Evolutionary conservation across 1,140 invertebrate species (phyloP).

Genomic region (Cydia fagiglandana): DNA sequence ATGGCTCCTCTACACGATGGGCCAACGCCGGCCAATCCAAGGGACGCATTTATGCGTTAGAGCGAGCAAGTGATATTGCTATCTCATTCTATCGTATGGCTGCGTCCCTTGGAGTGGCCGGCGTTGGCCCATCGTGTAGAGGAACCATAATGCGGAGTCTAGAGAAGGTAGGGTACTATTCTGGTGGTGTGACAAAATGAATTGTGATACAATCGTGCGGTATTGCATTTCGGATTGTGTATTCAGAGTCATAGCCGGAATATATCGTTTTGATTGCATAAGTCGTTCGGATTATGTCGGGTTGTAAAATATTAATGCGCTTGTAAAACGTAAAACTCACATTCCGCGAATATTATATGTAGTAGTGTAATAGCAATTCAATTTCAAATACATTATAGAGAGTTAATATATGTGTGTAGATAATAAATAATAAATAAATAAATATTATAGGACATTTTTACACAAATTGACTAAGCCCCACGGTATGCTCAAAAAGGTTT

Average conservation of each 20-base stretch:
- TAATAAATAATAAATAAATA: no score
- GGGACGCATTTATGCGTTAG: no score
- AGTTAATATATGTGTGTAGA: no score
- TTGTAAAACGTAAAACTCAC: background rate
- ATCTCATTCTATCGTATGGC: no score
- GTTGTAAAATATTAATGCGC: background rate
- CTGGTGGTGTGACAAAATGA: slow-evolving; percentile 23
- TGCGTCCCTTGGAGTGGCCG: no score
- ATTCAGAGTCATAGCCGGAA: background rate
- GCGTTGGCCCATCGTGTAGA: no score
- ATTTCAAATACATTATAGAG: background rate
- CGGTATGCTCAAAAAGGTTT: no score
- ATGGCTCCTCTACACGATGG: no score
- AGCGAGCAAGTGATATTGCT: no score
- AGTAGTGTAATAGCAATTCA: background rate
- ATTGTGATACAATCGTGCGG: slow-evolving; percentile 17
- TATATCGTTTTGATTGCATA: background rate
- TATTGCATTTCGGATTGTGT: slow-evolving; percentile 27
- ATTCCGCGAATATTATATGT: background rate
- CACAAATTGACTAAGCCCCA: no score
- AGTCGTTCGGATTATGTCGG: slow-evolving; percentile 3
- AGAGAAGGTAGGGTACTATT: background rate
- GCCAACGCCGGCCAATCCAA: no score
- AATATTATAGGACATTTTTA: no score
- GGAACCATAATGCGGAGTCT: background rate